Evolutionary conservation across 2,797 vertebrate species (phyloP).

Genomic region (Alcedo atthis): DNA sequence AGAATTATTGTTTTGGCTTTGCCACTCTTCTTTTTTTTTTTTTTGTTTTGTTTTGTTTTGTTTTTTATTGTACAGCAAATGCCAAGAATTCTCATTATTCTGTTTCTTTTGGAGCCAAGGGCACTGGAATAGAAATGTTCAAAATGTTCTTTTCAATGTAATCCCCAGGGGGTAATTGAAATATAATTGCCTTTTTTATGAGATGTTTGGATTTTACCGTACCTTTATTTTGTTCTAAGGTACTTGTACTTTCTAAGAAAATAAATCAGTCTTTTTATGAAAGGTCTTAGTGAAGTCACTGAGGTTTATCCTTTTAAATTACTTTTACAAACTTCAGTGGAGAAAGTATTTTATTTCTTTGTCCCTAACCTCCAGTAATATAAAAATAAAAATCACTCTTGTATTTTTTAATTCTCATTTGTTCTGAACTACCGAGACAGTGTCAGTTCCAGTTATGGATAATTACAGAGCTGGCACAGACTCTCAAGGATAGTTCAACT

Average conservation of each 20-base stretch:
- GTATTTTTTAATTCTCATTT: not conserved
- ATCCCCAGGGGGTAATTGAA: not conserved
- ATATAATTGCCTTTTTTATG: slow-evolving; percentile 14
- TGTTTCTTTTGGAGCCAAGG: slow-evolving; percentile 30
- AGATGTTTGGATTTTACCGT: not conserved
- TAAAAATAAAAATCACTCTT: not conserved
- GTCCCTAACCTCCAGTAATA: not conserved
- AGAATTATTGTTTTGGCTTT: not conserved
- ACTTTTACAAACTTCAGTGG: not conserved
- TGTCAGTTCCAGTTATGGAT: not conserved
- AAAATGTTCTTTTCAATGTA: not conserved
- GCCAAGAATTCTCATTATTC: slow-evolving; percentile 23
- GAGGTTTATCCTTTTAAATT: slow-evolving; percentile 4
- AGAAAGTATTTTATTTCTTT: not conserved
- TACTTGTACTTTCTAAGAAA: not conserved
- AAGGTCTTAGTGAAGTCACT: not conserved
- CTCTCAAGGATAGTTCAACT: not conserved
- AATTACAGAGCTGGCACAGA: not conserved
- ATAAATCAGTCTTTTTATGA: not conserved
- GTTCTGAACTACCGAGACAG: not conserved
- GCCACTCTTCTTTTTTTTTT: not conserved
- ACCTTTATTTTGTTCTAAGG: not conserved
- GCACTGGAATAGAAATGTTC: not conserved
- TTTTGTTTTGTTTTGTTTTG: too few relatives aligned
- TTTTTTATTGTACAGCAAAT: not conserved